Conservation (phyloP, 2,797 vertebrate genomes). For the Pseudomugil tenellus region DNA sequence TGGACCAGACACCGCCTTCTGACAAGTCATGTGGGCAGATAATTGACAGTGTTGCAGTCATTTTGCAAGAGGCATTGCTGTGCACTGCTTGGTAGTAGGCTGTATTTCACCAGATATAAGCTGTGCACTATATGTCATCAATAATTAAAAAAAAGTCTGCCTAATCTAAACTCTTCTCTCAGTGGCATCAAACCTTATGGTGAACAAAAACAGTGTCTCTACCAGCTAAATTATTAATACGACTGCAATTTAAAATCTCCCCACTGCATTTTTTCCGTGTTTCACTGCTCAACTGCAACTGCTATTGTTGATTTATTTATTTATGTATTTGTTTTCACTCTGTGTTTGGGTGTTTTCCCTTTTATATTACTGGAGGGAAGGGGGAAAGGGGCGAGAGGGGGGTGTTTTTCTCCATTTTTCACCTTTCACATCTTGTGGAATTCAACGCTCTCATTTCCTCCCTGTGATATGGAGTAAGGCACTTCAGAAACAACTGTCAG, state of each 20-base stretch:
- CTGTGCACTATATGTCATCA: conserved; percentile 64
- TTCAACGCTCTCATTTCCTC: conserved; percentile 78
- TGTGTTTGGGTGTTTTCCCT: conserved; percentile 67
- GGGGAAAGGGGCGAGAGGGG: conserved; percentile 2
- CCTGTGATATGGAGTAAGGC: conserved; percentile 79
- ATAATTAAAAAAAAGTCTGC: conserved; percentile 77
- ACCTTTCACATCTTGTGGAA: conserved; percentile 80
- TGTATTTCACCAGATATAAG: conserved; percentile 73
- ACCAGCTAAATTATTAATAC: conserved; percentile 80
- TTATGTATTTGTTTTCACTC: conserved; percentile 84
- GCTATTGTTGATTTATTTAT: conserved; percentile 84
- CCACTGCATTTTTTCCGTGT: conserved; percentile 69
- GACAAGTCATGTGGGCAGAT: conserved; percentile 62
- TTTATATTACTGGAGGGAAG: conserved; percentile 49
- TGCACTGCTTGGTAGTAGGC: conserved; percentile 61
- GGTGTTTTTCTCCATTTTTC: conserved; percentile 70
- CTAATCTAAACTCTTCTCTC: conserved; percentile 77
- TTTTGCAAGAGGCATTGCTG: conserved; percentile 62
- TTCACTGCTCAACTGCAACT: conserved; percentile 65
- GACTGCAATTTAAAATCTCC: conserved; percentile 76
- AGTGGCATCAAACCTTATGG: conserved; percentile 73
- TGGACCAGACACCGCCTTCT: conserved; percentile 51
- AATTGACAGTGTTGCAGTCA: conserved; percentile 67
- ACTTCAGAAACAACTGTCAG: conserved; percentile 85
- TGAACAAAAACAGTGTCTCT: conserved; percentile 77